Evolutionary conservation across 2,113 vertebrate species (phyloP).

Genomic region (Nothocercus julius): DNA sequence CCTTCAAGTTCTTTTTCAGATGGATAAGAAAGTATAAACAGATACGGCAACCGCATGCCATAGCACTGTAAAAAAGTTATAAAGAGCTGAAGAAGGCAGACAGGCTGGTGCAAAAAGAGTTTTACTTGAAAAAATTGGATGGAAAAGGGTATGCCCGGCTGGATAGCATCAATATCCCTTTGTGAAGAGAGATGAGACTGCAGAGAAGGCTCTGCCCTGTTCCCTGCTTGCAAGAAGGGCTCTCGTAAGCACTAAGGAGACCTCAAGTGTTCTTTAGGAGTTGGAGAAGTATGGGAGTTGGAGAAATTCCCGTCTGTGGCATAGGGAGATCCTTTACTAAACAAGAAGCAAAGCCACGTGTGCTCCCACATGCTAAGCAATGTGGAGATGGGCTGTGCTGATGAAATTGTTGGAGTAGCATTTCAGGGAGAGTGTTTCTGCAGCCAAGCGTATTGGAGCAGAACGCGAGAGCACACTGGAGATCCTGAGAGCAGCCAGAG

Average conservation of each 20-base stretch:
- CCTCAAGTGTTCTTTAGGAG: not conserved
- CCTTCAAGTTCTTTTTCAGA: not conserved
- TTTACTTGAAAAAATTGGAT: not conserved
- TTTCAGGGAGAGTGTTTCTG: not conserved
- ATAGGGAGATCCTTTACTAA: not conserved
- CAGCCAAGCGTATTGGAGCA: not conserved
- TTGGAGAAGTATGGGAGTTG: not conserved
- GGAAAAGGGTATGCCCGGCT: not conserved
- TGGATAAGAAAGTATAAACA: not conserved
- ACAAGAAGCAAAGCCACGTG: not conserved
- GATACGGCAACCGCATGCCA: not conserved
- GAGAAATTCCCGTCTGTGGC: not conserved
- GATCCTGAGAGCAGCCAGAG: not conserved
- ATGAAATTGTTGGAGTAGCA: not conserved
- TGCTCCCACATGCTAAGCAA: too few species aligned
- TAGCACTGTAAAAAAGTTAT: not conserved
- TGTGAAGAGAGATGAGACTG: not conserved
- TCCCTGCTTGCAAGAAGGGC: not conserved
- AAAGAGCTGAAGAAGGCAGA: not conserved
- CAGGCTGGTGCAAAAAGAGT: not conserved
- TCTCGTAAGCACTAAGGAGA: not conserved
- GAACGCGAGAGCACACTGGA: not conserved
- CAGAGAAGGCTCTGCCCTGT: not conserved
- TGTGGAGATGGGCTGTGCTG: accelerated
- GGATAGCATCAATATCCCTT: accelerated